These are phyloP conservation scores for Byasa hedistus DNA, from an alignment of 2,888 invertebrate genomes.

Conservation along the genomic window DNA sequence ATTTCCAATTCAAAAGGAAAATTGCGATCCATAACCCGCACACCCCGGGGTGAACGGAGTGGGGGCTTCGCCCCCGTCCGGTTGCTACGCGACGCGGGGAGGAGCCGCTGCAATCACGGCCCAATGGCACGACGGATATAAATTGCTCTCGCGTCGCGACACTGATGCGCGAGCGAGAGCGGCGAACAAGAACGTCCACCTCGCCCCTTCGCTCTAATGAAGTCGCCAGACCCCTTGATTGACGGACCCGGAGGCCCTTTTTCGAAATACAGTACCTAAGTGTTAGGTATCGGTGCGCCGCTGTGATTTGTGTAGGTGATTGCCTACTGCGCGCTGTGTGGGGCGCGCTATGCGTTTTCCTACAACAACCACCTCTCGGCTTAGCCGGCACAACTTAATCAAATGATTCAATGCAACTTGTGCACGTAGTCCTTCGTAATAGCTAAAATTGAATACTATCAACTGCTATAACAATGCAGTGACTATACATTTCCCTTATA, in stretches of 20 bases:
- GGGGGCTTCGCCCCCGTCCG: slow-evolving; percentile 67
- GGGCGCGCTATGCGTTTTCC: slow-evolving; percentile 25
- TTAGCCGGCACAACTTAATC: background rate
- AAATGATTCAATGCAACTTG: slow-evolving; percentile 16
- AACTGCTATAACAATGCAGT: no score
- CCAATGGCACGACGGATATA: slow-evolving; percentile 81
- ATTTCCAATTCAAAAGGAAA: slow-evolving; percentile 81
- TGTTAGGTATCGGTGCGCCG: slow-evolving; percentile 62
- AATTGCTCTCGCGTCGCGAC: slow-evolving; percentile 78
- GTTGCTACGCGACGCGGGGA: slow-evolving; percentile 84
- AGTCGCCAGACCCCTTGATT: slow-evolving; percentile 74
- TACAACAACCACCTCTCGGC: slow-evolving; percentile 8
- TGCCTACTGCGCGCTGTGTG: slow-evolving; percentile 27
- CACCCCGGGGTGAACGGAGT: slow-evolving; percentile 43
- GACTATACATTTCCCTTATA: no score
- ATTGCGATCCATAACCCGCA: slow-evolving; percentile 79
- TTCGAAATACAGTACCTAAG: slow-evolving; percentile 62
- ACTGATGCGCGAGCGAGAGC: slow-evolving; percentile 63
- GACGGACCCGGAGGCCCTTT: slow-evolving; percentile 71
- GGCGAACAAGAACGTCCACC: slow-evolving; percentile 17
- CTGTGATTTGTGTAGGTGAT: slow-evolving; percentile 60
- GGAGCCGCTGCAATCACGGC: slow-evolving; percentile 81
- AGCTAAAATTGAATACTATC: no score
- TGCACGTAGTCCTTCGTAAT: slow-evolving; percentile 13
- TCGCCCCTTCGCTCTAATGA: slow-evolving; percentile 71